Percentiles rank a stretch among this genome's conserved stretches.
These are phyloP conservation scores for Daboia siamensis DNA, from an alignment of 2,113 vertebrate species.

Conservation along the genomic window DNA sequence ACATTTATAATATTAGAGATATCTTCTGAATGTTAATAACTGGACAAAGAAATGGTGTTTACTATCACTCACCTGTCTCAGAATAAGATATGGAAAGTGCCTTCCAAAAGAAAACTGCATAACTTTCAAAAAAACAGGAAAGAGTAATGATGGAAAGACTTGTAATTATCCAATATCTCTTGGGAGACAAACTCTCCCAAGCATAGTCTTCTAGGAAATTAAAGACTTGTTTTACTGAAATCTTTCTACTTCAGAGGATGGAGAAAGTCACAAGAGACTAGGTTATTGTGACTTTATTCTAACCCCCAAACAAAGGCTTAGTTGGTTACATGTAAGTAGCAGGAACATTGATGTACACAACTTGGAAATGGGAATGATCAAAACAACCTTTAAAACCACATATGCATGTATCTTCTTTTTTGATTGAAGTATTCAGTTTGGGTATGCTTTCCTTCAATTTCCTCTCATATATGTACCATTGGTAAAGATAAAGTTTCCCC, in stretches of 20 bases:
- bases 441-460: neutral
- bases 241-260: neutral
- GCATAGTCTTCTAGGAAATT: neutral
- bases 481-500: too few relatives aligned
- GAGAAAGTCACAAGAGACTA: neutral
- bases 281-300: neutral
- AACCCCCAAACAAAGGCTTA: neutral
- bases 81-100: neutral
- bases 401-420: neutral
- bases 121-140: neutral
- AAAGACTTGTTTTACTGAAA: neutral
- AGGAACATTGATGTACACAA: neutral
- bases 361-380: neutral
- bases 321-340: neutral
- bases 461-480: neutral
- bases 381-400: neutral
- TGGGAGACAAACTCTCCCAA: neutral
- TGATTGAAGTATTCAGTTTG: neutral
- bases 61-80: neutral
- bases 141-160: neutral
- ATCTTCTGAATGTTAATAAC: neutral
- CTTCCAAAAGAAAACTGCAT: neutral
- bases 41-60: neutral
- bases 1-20: neutral
- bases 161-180: neutral